phyloP scores from a whole-genome alignment of 92 coral and sea anemone species.

The Heliopora coerulea region DNA sequence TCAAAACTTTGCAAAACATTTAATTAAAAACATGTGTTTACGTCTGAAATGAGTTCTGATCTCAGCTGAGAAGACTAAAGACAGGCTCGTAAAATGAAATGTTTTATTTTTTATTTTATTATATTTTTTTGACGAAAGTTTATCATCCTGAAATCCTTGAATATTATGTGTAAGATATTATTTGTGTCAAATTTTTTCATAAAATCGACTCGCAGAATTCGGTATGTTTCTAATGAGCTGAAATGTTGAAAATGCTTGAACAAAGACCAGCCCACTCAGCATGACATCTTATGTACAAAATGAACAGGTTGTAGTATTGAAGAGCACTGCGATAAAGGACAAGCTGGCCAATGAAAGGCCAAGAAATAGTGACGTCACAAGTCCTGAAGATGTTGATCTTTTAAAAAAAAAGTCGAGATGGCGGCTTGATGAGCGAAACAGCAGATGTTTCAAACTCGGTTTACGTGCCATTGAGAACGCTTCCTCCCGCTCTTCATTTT shows the following conservation, averaged over 20 bases:
- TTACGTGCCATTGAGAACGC: not conserved
- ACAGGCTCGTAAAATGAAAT: not conserved
- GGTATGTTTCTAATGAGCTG: too few species aligned
- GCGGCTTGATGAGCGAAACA: conserved; percentile 20
- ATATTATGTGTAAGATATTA: too few species aligned
- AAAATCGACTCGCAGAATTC: too few species aligned
- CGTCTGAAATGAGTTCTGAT: conserved; percentile 33
- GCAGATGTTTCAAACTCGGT: conserved; percentile 25
- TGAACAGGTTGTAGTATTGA: conserved; percentile 45
- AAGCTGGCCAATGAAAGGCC: conserved; percentile 22
- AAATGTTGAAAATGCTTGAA: not conserved
- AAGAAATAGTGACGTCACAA: conserved; percentile 31
- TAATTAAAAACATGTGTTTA: conserved; percentile 40
- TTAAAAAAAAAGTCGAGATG: conserved; percentile 33
- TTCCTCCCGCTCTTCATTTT: not conserved
- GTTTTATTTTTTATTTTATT: not conserved
- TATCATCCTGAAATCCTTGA: too few species aligned
- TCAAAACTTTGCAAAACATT: conserved; percentile 35
- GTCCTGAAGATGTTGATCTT: conserved; percentile 41
- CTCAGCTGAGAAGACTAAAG: not conserved
- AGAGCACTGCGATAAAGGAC: conserved; percentile 2
- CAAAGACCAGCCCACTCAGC: not conserved
- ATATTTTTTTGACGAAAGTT: too few species aligned
- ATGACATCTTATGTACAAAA: conserved; percentile 3
- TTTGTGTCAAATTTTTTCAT: not conserved